Conservation (phyloP, 2,113 vertebrate genomes). For the Vanacampus margaritifer region DNA sequence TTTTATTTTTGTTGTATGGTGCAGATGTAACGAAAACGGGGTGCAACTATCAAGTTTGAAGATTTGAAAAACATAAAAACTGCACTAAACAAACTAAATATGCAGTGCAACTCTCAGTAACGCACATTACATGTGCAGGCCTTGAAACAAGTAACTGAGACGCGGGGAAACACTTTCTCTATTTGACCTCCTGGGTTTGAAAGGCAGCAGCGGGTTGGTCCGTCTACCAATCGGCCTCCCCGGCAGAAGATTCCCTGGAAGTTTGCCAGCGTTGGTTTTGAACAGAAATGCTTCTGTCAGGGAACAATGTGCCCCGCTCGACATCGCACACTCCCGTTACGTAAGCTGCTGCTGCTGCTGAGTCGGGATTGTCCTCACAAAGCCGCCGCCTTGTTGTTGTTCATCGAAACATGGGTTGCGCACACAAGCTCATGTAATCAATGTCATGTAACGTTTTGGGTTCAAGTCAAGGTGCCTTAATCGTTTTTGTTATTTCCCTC, state of each 20-base stretch:
- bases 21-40: not conserved
- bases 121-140: too few relatives aligned
- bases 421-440: not conserved
- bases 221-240: not conserved
- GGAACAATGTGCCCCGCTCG: conserved; percentile 53
- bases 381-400: conserved; percentile 8
- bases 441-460: not conserved
- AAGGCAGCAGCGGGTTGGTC: not conserved
- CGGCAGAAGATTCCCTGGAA: conserved; percentile 31
- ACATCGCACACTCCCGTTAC: conserved; percentile 46
- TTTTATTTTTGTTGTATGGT: not conserved
- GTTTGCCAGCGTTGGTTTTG: conserved; percentile 23
- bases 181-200: not conserved
- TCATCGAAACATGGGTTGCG: not conserved
- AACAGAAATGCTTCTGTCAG: conserved; percentile 58
- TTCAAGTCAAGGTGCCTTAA: not conserved
- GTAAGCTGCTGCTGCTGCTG: conserved; percentile 35
- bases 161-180: not conserved
- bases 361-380: conserved; percentile 28
- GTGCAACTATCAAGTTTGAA: too few relatives aligned
- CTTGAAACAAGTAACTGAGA: too few relatives aligned
- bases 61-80: too few relatives aligned
- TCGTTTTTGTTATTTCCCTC: not conserved
- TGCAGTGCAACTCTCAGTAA: too few relatives aligned
- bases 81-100: too few relatives aligned